phyloP scores from a whole-genome alignment of 2,113 vertebrate genomes.

The Turdus rufiventris region DNA sequence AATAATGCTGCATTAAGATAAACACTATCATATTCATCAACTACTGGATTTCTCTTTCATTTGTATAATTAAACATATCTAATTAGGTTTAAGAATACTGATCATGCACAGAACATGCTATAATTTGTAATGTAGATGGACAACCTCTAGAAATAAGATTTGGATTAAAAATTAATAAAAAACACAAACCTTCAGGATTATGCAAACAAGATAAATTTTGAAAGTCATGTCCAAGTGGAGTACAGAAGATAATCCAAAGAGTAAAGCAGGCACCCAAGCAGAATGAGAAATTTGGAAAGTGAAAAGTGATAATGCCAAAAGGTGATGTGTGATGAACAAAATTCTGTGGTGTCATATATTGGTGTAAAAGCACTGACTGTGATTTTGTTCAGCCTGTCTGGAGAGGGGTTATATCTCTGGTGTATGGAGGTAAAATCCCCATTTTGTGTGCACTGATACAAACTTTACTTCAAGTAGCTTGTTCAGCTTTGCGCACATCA shows the following conservation, averaged over 20 bases:
- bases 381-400: not conserved
- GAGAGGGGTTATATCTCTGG: not conserved
- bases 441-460: not conserved
- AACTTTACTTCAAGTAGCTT: not conserved
- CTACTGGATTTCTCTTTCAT: not conserved
- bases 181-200: not conserved
- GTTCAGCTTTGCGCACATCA: not conserved
- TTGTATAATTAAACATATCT: not conserved
- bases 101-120: not conserved
- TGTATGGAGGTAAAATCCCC: not conserved
- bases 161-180: not conserved
- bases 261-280: not conserved
- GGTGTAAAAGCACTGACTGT: not conserved
- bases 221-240: not conserved
- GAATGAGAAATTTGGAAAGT: not conserved
- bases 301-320: not conserved
- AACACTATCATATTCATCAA: not conserved
- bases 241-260: not conserved
- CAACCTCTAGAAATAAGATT: not conserved
- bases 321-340: not conserved
- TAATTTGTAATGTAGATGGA: not conserved
- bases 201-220: not conserved
- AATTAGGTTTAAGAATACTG: constrained; percentile 13
- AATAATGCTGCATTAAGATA: not conserved
- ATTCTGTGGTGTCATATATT: not conserved